Conservation (phyloP, 23 tunicate genomes). For the Ascidia mentula region DNA sequence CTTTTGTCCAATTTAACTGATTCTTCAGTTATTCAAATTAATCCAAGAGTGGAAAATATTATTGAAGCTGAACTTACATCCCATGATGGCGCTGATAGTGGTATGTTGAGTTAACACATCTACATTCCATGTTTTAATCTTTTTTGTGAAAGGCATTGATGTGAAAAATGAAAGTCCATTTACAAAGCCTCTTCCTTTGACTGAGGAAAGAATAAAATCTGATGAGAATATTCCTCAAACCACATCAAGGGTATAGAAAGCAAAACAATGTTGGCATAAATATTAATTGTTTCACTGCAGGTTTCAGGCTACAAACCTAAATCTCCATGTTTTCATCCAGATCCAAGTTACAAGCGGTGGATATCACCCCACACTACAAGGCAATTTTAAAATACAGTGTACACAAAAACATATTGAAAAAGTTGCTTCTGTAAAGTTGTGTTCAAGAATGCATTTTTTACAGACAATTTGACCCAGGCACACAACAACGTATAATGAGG, state of each 20-base stretch:
- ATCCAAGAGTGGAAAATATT: slow-evolving; percentile 1
- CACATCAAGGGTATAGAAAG: not conserved
- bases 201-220: not conserved
- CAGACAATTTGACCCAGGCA: slow-evolving; percentile 30
- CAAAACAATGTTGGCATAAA: not conserved
- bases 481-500: slow-evolving; percentile 40
- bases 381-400: not conserved
- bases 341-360: slow-evolving; percentile 52
- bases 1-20: slow-evolving; percentile 4
- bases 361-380: slow-evolving; percentile 33
- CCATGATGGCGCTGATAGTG: slow-evolving; percentile 80
- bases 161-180: slow-evolving; percentile 27
- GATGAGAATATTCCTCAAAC: not conserved
- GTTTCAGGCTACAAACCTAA: slow-evolving; percentile 19
- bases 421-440: too few species aligned
- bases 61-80: slow-evolving; percentile 38
- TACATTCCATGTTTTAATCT: not conserved
- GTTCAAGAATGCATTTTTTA: not conserved
- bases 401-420: too few species aligned
- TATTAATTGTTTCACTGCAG: not conserved
- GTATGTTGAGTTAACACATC: slow-evolving; percentile 15
- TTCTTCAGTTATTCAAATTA: slow-evolving; percentile 12
- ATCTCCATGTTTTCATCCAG: slow-evolving; percentile 45
- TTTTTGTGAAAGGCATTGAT: slow-evolving; percentile 34
- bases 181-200: not conserved